Base-by-base conservation (phyloP, 2,797 vertebrate genomes). In the Rhincodon typus region DNA sequence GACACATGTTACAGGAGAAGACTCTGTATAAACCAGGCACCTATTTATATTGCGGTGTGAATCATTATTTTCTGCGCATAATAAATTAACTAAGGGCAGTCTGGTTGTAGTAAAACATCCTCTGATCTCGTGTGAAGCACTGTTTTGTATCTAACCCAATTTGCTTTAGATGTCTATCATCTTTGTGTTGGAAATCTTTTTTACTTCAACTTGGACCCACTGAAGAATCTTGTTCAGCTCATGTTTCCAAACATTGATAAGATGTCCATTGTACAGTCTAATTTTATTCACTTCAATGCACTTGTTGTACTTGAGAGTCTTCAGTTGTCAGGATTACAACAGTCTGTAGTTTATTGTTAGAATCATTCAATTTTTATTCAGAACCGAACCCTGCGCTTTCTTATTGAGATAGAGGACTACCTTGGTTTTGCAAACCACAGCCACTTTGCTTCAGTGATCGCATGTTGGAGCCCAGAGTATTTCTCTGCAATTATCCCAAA, bases 31-130 rank as follows among this genome's bases (percentile, higher is more conserved):
- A 77, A 95, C 77, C 15, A 77, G 50, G 69, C 42, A 21, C 53
- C 93, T n/a, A 53, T 77, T 95, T 95, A 57, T 77, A 19, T 77
- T 57, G 42, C n/a, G 34, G 34, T 77, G 62, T 93, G 90, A 93
- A 93, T 93, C 38, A 46, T 74, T 95, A 57, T 6, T 19, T n/a
- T 53, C 12, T 34, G 13, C 42, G 13, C 69, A 3, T 27, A 53
- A 12, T 23, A 72, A 34, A 95, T 95, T 95, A 74, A 95, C 25
- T 27, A 27, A 95, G 30, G 72, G 10, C 27, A 74, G 27, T 6
- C 17, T 50, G 74, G 93, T 4, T 72, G 27, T 15, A 57, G 46
- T 53, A 30, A 70, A 74, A 57, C 1, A 46, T 50, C 72, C 46
- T 10, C 62, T 74, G 30, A 74, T 53, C 19, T 30, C 46, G 57